Percentiles rank a stretch among this genome's conserved stretches.
Conservation (phyloP, 2,113 vertebrate species). For the Hymenochirus boettgeri region DNA sequence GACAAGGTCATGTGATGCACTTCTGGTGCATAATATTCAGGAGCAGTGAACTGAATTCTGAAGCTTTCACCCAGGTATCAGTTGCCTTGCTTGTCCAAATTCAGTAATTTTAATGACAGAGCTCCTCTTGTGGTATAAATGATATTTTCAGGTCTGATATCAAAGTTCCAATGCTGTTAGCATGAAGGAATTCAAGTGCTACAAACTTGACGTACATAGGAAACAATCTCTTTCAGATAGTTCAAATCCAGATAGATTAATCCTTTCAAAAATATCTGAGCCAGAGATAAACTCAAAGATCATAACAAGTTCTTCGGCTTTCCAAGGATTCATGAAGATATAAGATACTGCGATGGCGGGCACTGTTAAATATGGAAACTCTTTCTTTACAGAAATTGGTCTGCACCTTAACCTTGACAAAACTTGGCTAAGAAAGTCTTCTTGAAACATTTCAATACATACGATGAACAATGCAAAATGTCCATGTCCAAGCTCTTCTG, state of each 20-base stretch:
- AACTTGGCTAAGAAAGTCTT: conserved; percentile 96
- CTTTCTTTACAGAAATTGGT: conserved; percentile 94
- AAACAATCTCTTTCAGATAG: conserved; percentile 85
- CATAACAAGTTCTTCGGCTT: conserved; percentile 93
- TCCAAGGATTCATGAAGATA: conserved; percentile 91
- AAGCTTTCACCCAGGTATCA: conserved; percentile 92
- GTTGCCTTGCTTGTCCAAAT: conserved; percentile 84
- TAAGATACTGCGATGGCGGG: conserved; percentile 81
- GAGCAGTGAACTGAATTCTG: conserved; percentile 84
- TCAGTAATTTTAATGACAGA: conserved; percentile 89
- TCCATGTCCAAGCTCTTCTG: conserved; percentile 91
- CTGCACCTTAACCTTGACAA: conserved; percentile 92
- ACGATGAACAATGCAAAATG: conserved; percentile 92
- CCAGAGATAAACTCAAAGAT: conserved; percentile 97
- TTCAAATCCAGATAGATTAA: conserved; percentile 81
- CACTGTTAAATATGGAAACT: conserved; percentile 88
- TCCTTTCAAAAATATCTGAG: conserved; percentile 89
- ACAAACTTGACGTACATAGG: conserved; percentile 84
- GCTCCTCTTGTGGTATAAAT: conserved; percentile 87
- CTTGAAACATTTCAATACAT: conserved; percentile 82
- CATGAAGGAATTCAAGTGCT: conserved; percentile 86
- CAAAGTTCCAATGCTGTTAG: conserved; percentile 86
- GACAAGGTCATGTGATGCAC: conserved; percentile 94
- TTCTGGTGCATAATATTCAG: conserved; percentile 91
- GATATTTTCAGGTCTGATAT: conserved; percentile 94